A percentile compares a stretch with the other conserved stretches of the same genome.
Conservation (phyloP, 37 sponge, comb jelly and placozoan species). For the Corticium candelabrum region DNA sequence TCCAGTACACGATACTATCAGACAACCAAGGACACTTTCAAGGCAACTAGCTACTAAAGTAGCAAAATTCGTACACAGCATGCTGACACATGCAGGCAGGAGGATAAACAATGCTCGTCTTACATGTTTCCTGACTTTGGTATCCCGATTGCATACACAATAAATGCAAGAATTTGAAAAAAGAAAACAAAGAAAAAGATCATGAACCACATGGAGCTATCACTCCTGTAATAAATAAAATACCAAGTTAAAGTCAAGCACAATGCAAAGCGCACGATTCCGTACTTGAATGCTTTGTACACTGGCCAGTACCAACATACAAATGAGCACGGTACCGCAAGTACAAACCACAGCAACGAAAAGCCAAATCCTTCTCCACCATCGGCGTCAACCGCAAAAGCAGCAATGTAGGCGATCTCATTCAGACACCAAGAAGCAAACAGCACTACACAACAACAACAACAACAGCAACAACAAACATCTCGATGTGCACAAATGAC, state of each 20-base stretch:
- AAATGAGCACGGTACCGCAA: slow-evolving; percentile 30
- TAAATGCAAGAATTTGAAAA: slow-evolving; percentile 43
- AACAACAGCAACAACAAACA: background rate
- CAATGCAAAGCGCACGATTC: background rate
- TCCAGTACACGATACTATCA: too few species aligned
- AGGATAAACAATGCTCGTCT: too few species aligned
- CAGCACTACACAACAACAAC: background rate
- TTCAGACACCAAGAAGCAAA: background rate
- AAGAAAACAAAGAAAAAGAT: slow-evolving; percentile 77
- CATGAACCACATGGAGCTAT: slow-evolving; percentile 83
- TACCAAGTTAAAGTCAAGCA: background rate
- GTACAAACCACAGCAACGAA: slow-evolving; percentile 27
- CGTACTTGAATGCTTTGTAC: slow-evolving; percentile 76
- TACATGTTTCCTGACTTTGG: slow-evolving; percentile 43
- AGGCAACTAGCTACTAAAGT: too few species aligned
- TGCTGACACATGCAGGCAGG: too few species aligned
- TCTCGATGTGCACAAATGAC: background rate
- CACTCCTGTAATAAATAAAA: slow-evolving; percentile 40
- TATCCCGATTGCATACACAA: slow-evolving; percentile 39
- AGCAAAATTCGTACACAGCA: too few species aligned
- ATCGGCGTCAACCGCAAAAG: background rate
- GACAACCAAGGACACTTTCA: too few species aligned
- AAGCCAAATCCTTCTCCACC: slow-evolving; percentile 25
- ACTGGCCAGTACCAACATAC: slow-evolving; percentile 80
- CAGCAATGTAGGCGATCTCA: background rate